Base-by-base conservation (phyloP, 2,113 vertebrate genomes). In the Chlamydotis undulata region DNA sequence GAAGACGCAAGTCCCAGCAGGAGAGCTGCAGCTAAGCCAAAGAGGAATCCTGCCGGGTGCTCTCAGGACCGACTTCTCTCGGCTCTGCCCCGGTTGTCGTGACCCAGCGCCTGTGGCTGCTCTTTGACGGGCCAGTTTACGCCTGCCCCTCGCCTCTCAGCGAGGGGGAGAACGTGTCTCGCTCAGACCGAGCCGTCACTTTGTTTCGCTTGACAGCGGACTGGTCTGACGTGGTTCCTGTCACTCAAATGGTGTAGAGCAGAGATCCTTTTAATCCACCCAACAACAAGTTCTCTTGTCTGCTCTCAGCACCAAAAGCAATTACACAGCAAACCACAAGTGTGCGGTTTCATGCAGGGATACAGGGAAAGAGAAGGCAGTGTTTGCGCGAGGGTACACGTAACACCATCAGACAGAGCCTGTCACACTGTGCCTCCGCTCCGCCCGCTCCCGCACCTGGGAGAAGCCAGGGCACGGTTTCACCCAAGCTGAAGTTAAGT, bases 1-100 rank as follows among this genome's bases (percentile, higher is more conserved):
- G 84, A 41, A 77, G 70, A 18, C 94, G 84, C 98, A 98, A 97
- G 98, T 97, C 98, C 96, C 80, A 90, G 98, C 98, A 98, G 96
- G 98, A 98, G 94, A 92, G 10, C 76, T 19, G 12, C 60, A 43
- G 21, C 89, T 65, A 23, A 85, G 87, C 56, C 47, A 33, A 26
- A 79, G 81, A 91, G 89, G 78, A 83, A 64, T 92, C 45, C 29
- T 29, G 94, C 97, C 77, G 89, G 93, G 96, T 95, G 65, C 95
- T 98, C 95, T 94, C 78, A 94, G 95, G 94, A 96, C 82, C 76
- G 93, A 94, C 95, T 98, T 94, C 96, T 96, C 83, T 95, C 89
- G 81, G 98, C 96, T 84, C 93, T 92, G 82, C 90, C 76, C 61
- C 87, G 87, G 96, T 56, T 74, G 70, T 61, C 70, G 14, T 96